These are phyloP conservation scores for Brachyptera risi DNA, from an alignment of 2,888 invertebrate species.

Conservation along the genomic window DNA sequence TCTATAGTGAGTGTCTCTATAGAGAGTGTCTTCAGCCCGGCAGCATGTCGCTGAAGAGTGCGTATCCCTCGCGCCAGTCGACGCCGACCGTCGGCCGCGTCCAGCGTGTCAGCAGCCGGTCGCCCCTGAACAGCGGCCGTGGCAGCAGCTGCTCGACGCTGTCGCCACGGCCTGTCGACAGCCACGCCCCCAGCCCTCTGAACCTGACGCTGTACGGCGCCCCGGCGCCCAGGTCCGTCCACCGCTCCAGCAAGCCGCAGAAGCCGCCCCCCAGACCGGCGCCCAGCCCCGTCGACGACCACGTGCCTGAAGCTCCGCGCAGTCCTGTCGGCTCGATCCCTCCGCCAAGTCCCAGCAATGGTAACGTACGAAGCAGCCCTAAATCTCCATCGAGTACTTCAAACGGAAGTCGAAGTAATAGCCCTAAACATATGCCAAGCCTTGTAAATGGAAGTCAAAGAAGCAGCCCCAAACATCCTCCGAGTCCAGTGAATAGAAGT, in stretches of 20 bases:
- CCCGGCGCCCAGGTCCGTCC: slow-evolving; percentile 30
- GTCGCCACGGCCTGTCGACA: background rate
- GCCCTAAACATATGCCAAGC: no score
- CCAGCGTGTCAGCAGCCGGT: background rate
- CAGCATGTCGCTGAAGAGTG: no score
- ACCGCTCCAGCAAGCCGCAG: background rate
- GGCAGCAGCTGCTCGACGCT: background rate
- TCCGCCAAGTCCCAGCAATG: no score
- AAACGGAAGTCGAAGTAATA: no score
- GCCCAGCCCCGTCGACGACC: background rate
- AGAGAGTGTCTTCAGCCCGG: no score
- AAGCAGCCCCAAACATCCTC: no score
- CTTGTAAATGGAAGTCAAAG: no score
- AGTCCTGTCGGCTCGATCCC: no score
- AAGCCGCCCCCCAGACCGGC: background rate
- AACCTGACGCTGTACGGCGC: slow-evolving; percentile 32
- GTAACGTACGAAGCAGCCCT: no score
- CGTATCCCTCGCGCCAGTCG: background rate
- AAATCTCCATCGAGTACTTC: no score
- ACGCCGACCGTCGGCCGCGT: background rate
- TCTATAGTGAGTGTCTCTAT: no score
- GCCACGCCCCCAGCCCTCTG: background rate
- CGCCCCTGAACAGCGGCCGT: background rate
- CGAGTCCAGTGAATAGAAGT: no score
- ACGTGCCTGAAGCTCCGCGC: background rate